Conservation (phyloP, 2,113 vertebrate species). For the Mandrillus leucophaeus region DNA sequence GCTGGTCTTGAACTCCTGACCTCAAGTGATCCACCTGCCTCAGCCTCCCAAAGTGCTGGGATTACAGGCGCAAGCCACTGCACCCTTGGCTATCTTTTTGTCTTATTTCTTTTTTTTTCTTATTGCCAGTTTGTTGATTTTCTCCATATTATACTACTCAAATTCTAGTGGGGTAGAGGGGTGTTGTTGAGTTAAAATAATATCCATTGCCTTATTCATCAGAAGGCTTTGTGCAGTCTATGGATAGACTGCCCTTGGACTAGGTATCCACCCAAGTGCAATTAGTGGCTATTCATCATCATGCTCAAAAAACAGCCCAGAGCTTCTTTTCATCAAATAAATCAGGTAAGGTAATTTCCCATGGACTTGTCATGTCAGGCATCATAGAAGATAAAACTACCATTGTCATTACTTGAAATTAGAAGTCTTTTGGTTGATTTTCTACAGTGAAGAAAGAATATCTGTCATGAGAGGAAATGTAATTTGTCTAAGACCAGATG, state of each 20-base stretch:
- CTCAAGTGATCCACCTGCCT: too few relatives aligned
- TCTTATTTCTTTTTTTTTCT: constrained; percentile 5
- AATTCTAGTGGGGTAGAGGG: neutral
- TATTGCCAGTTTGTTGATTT: neutral
- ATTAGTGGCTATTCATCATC: neutral
- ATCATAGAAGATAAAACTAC: neutral
- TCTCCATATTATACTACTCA: neutral
- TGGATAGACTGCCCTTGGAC: neutral
- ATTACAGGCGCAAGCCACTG: too few relatives aligned
- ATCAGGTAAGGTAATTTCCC: neutral
- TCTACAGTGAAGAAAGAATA: neutral
- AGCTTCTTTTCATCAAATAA: neutral
- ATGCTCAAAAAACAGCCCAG: neutral
- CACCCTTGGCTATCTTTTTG: neutral
- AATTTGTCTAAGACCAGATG: neutral
- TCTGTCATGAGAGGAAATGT: neutral
- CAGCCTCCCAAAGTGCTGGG: too few relatives aligned
- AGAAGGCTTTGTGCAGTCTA: neutral
- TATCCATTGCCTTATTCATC: neutral
- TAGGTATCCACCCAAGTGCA: neutral
- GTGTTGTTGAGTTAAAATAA: neutral
- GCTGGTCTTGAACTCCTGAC: too few relatives aligned
- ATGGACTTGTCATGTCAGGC: neutral
- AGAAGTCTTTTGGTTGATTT: neutral
- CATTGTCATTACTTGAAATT: neutral